Evolutionary conservation across 2,113 vertebrate species (phyloP).

Genomic region (Syngnathus scovelli): DNA sequence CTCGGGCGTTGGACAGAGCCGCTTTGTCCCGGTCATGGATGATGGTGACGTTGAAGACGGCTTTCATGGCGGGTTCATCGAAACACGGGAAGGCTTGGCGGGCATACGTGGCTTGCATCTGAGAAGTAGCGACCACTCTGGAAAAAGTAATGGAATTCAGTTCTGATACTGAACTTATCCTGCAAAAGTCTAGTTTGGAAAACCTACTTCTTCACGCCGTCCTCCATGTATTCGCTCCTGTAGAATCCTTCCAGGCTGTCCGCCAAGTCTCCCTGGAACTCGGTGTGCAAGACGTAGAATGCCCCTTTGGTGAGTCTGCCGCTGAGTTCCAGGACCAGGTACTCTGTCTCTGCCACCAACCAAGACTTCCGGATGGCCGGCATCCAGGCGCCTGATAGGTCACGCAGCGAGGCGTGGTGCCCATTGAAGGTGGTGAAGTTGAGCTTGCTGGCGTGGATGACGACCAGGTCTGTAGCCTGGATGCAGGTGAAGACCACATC

Average conservation of each 20-base stretch:
- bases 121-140: conserved; percentile 88
- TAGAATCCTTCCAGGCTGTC: conserved; percentile 90
- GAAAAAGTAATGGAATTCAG: conserved; percentile 3
- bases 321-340: conserved; percentile 76
- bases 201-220: conserved; percentile 67
- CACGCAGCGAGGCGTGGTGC: conserved; percentile 30
- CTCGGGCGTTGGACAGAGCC: conserved; percentile 84
- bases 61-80: conserved; percentile 92
- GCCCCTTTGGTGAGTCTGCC: conserved; percentile 26
- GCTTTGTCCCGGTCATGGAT: conserved; percentile 46
- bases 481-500: conserved; percentile 73
- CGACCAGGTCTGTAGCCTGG: conserved; percentile 72
- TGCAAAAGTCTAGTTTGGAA: too few species aligned
- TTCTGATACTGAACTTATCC: too few species aligned
- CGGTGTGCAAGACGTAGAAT: conserved; percentile 69
- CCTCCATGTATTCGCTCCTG: conserved; percentile 83
- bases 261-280: conserved; percentile 80
- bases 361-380: conserved; percentile 57
- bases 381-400: fast-evolving
- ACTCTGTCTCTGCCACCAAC: conserved; percentile 73
- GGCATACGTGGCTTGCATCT: conserved; percentile 85
- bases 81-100: conserved; percentile 95
- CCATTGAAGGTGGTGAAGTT: conserved; percentile 65
- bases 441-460: conserved; percentile 88
- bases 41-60: conserved; percentile 77